Conservation (phyloP, 2,797 vertebrate genomes). For the Xenentodon cancila region DNA sequence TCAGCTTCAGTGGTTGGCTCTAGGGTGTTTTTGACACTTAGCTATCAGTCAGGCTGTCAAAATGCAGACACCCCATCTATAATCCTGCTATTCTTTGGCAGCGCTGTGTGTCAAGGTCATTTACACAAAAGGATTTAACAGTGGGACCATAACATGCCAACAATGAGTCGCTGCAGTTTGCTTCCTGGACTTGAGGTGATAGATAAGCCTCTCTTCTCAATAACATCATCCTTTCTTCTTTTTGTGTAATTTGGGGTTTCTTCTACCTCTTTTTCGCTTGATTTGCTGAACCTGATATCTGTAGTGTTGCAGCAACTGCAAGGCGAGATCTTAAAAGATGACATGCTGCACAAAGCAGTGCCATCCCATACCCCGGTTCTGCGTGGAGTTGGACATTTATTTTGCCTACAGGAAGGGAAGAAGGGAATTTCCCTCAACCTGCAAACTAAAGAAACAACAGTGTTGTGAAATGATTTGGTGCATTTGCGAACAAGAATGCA, state of each 20-base stretch:
- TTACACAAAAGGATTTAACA: conserved; percentile 23
- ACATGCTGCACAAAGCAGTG: neutral
- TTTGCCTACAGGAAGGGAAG: neutral
- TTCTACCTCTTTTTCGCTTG: neutral
- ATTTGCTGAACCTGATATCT: neutral
- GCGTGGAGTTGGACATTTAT: conserved; percentile 7
- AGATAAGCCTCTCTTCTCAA: conserved; percentile 3
- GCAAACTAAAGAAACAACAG: conserved; percentile 1
- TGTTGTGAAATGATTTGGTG: neutral
- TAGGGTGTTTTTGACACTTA: conserved; percentile 10
- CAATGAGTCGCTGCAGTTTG: neutral
- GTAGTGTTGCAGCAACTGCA: neutral
- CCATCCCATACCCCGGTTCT: conserved; percentile 2
- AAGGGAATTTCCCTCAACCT: neutral
- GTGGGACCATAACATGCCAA: conserved; percentile 14
- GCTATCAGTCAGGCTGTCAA: conserved; percentile 1
- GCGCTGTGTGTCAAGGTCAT: conserved; percentile 20
- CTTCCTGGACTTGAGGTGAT: conserved; percentile 3
- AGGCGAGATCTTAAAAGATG: neutral
- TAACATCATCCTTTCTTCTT: neutral
- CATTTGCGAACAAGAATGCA: conserved; percentile 1
- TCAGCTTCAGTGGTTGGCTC: conserved; percentile 4
- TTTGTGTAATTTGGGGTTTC: neutral
- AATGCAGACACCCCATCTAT: conserved; percentile 1
- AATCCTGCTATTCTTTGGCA: conserved; percentile 3